Conservation (phyloP, 2,113 vertebrate species). For the Labrus mixtus region DNA sequence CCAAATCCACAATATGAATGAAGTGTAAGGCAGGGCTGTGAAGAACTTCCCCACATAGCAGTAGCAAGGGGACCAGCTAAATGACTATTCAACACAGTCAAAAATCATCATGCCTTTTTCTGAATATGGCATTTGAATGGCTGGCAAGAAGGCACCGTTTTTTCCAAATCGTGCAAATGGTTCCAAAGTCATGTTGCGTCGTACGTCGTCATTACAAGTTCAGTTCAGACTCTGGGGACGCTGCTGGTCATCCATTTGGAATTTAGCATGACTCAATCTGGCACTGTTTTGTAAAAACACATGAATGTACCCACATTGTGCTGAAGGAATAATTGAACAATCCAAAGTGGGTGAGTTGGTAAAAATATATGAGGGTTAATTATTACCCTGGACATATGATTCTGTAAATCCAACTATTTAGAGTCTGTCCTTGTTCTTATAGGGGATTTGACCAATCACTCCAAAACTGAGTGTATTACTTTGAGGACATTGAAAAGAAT, state of each 20-base stretch:
- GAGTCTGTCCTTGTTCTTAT: no score
- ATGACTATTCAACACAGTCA: no score
- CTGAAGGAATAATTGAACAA: neutral
- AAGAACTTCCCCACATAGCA: no score
- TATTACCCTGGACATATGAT: no score
- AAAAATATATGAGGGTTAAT: no score
- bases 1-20: neutral
- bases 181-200: neutral
- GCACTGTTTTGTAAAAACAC: neutral
- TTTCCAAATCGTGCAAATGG: slow-evolving; percentile 3
- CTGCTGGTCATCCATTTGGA: slow-evolving; percentile 11
- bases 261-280: slow-evolving; percentile 2
- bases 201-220: neutral
- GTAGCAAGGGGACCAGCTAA: no score
- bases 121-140: neutral
- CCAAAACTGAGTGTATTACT: slow-evolving; percentile 6
- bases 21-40: no score
- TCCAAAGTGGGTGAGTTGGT: no score
- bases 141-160: neutral
- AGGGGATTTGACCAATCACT: neutral
- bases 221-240: neutral
- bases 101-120: no score
- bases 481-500: slow-evolving; percentile 36
- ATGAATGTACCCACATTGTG: no score
- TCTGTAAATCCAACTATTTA: no score